Evolutionary conservation across 2,113 vertebrate species (phyloP).

Genomic region (Bombycilla garrulus): DNA sequence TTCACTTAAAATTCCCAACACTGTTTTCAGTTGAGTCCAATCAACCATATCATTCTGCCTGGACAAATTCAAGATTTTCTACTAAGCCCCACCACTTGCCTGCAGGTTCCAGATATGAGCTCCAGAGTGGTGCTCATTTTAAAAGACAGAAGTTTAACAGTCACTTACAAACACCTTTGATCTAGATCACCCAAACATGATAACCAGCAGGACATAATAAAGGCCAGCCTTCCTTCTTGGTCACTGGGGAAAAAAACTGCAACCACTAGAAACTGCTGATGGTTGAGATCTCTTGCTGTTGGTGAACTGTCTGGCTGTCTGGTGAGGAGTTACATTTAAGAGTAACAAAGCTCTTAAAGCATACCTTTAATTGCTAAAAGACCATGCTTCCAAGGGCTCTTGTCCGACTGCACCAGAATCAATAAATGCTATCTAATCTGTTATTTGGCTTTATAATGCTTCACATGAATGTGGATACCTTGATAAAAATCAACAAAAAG

Average conservation of each 20-base stretch:
- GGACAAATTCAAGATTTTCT: not conserved
- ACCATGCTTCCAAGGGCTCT: not conserved
- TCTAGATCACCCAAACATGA: not conserved
- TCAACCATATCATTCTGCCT: not conserved
- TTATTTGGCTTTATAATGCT: not conserved
- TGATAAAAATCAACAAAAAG: not conserved
- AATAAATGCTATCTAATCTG: not conserved
- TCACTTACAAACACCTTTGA: not conserved
- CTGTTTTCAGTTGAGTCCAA: not conserved
- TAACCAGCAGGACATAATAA: not conserved
- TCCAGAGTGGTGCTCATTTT: not conserved
- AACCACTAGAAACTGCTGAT: not conserved
- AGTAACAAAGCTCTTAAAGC: not conserved
- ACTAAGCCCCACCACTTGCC: not conserved
- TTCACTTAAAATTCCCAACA: not conserved
- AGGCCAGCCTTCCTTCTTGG: not conserved
- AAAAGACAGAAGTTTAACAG: not conserved
- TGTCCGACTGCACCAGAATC: not conserved
- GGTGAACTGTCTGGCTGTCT: not conserved
- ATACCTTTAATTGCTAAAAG: not conserved
- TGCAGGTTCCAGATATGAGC: not conserved
- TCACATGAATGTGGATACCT: not conserved
- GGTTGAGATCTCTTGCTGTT: not conserved
- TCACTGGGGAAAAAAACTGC: not conserved
- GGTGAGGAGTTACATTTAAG: not conserved